Conservation (phyloP, 2,797 vertebrate genomes). For the Coendou prehensilis region DNA sequence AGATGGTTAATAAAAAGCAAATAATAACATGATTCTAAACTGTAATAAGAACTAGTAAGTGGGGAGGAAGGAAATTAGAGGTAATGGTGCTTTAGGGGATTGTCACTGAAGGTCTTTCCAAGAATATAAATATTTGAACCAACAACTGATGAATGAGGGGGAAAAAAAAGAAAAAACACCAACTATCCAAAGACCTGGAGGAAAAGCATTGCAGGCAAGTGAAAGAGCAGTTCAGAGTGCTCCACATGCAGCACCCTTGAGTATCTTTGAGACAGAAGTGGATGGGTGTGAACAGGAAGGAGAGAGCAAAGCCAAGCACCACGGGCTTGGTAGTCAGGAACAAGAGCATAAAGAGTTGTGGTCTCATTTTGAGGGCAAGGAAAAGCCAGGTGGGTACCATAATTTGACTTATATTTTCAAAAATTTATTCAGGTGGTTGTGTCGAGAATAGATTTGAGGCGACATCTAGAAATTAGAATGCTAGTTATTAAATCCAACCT, state of each 20-base stretch:
- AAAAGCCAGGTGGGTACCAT: neutral
- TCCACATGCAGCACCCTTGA: fast-evolving
- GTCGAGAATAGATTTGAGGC: neutral
- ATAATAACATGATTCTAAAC: neutral
- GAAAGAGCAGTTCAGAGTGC: neutral
- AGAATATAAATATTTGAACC: neutral
- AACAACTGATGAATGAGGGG: neutral
- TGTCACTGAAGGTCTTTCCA: neutral
- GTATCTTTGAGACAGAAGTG: fast-evolving
- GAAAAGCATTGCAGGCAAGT: fast-evolving
- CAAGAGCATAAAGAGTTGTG: neutral
- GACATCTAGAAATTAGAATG: neutral
- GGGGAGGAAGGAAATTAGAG: neutral
- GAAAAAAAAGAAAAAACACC: neutral
- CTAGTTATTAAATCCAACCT: neutral
- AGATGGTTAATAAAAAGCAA: neutral
- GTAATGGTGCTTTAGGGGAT: neutral
- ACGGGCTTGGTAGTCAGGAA: fast-evolving
- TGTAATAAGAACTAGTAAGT: neutral
- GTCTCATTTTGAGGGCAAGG: too few species aligned
- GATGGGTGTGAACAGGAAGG: fast-evolving
- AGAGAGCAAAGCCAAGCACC: fast-evolving
- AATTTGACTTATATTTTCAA: neutral
- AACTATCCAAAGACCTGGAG: neutral
- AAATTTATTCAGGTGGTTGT: neutral